Conservation (phyloP, 2,113 vertebrate species). For the Chrysemys picta region DNA sequence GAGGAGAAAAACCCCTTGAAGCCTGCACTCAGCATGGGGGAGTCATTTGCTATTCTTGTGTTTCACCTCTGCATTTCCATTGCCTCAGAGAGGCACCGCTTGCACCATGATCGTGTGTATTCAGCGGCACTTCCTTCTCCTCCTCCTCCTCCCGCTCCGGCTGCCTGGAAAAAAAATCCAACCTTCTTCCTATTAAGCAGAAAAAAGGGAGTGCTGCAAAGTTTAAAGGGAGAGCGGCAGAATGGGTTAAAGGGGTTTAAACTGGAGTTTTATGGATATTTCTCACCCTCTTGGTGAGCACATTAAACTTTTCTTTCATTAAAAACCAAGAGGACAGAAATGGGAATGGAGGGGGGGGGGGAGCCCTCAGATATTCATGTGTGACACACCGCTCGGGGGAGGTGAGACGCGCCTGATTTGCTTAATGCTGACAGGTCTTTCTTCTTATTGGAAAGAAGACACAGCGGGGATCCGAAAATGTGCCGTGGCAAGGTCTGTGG, state of each 20-base stretch:
- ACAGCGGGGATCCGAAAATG: conserved; percentile 74
- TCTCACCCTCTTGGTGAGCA: conserved; percentile 44
- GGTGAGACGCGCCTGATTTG: conserved; percentile 73
- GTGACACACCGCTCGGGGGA: conserved; percentile 70
- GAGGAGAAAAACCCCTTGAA: not conserved
- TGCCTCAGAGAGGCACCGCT: not conserved
- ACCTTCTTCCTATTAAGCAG: conserved; percentile 63
- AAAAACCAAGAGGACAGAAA: conserved; percentile 74
- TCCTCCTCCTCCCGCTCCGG: conserved; percentile 1
- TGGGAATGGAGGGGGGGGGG: conserved; percentile 74
- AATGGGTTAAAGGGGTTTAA: conserved; percentile 54
- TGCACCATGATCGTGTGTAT: rapidly evolving
- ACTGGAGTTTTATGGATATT: conserved; percentile 75
- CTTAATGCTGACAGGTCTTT: conserved; percentile 79
- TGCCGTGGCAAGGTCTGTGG: conserved; percentile 70
- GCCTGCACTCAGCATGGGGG: not conserved
- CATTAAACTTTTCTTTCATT: conserved; percentile 77
- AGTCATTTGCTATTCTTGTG: not conserved
- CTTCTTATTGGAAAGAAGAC: conserved; percentile 76
- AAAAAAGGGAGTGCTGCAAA: conserved; percentile 42
- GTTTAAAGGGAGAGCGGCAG: conserved; percentile 54
- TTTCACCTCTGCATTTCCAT: not conserved
- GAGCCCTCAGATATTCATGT: conserved; percentile 72
- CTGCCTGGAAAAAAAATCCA: conserved; percentile 54
- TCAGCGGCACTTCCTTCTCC: conserved; percentile 9